phyloP scores from a whole-genome alignment of 2,113 vertebrate species.

The Sorex fumeus region DNA sequence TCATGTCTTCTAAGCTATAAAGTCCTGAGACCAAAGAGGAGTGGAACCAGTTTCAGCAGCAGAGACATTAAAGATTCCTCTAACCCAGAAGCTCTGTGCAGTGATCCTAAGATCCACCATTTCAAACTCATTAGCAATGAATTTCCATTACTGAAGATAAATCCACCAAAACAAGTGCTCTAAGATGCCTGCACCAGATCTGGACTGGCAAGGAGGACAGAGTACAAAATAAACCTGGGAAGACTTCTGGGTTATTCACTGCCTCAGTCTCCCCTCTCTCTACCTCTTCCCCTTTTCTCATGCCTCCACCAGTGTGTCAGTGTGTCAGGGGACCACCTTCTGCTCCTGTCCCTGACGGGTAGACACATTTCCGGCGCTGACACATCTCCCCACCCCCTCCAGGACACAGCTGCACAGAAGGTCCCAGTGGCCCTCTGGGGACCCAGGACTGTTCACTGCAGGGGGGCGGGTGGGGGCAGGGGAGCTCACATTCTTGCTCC shows the following conservation, averaged over 20 bases:
- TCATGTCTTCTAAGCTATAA: background rate
- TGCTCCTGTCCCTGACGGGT: constrained; percentile 15
- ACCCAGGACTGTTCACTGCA: background rate
- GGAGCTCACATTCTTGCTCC: background rate
- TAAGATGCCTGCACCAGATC: background rate
- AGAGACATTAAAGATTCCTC: background rate
- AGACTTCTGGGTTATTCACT: background rate
- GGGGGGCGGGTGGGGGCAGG: background rate
- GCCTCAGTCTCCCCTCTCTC: background rate
- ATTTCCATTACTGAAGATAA: constrained; percentile 55
- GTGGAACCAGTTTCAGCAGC: too few species aligned
- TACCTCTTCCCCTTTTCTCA: constrained; percentile 13
- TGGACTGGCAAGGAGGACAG: background rate
- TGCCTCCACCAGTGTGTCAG: background rate
- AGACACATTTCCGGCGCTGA: constrained; percentile 67
- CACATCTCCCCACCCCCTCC: background rate
- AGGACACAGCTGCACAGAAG: constrained; percentile 71
- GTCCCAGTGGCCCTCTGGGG: constrained; percentile 48
- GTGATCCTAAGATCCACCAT: constrained; percentile 6
- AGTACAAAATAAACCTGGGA: background rate
- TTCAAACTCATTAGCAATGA: constrained; percentile 4
- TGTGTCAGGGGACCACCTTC: background rate
- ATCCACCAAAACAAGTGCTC: constrained; percentile 37
- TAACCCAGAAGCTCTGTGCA: background rate
- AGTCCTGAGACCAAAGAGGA: background rate